Base-by-base conservation (phyloP, 2,113 vertebrate genomes). In the Stictonetta naevosa region DNA sequence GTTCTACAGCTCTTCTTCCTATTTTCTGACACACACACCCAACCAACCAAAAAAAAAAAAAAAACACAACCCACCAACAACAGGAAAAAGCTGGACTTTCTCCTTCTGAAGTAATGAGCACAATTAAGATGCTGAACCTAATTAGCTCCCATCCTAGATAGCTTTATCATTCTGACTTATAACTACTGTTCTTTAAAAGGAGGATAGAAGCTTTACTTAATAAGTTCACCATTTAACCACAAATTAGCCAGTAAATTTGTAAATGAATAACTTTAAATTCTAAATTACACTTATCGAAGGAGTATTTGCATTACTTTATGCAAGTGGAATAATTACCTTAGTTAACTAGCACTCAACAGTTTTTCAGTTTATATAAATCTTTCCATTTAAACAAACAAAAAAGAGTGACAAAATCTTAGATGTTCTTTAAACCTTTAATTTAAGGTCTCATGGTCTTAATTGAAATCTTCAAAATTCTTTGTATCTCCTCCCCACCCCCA, bases 151-250 rank as follows among this genome's bases (percentile, higher is more conserved):
- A 58, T 92, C 18, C 9, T 48, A 87, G 48, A 34, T 68, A 40
- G 20, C 74, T 79, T 86, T 91, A 64, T 86, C 62, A 38, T 92
- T 93, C 58, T 93, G 64, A 63, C 52, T 74, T 86, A 44, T 19
- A 92, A 95, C 50, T 55, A 20, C 28, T 66, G 25, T 42, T 83
- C 40, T 94, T 91, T 83, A 52, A 59, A 77, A 71, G 48, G 31
- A 58, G 18, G 25, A 15, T 44, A 63, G 50, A 16, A 75, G 85
- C 52, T 88, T 81, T 64, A 60, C 50, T 85, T 92, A 93, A 81
- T 88, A 93, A 60, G 33, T 64, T 96, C 46, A 88, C 75, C 31
- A 59, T 94, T 96, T 94, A 95, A 77, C 63, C 55, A 80, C 75
- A 91, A 83, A 94, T 94, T 91, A 90, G 31, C 44, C 31, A 71